Evolutionary conservation across 2,888 invertebrate genomes (phyloP).

Genomic region (Catonia carolina): DNA sequence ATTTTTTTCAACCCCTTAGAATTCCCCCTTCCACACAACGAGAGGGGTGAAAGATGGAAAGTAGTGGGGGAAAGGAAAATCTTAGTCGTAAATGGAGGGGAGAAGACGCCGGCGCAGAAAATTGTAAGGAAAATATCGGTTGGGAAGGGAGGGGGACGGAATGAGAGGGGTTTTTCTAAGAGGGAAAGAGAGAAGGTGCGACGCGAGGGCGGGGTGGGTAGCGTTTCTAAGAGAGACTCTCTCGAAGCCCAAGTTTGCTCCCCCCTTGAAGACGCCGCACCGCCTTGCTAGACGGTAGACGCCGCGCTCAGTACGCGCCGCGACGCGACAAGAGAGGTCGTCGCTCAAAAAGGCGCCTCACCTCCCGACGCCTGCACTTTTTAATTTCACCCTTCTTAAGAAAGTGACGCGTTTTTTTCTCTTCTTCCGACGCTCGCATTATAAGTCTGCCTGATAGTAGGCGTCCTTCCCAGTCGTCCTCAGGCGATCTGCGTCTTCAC

Average conservation of each 20-base stretch:
- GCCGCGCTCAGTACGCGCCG: constrained; percentile 25
- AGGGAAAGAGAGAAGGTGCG: constrained; percentile 28
- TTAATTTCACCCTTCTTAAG: constrained; percentile 12
- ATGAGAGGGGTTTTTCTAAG: constrained; percentile 33
- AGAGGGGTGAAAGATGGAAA: constrained; percentile 28
- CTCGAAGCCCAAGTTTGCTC: constrained; percentile 23
- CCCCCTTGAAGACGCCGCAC: constrained; percentile 23
- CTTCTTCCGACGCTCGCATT: constrained; percentile 24
- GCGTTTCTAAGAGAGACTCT: constrained; percentile 21
- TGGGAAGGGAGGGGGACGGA: constrained; percentile 24
- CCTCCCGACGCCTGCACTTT: constrained; percentile 15
- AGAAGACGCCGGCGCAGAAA: constrained; percentile 37
- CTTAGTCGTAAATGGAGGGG: constrained; percentile 28
- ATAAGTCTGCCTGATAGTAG: constrained; percentile 21
- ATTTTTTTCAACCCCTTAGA: constrained; percentile 22
- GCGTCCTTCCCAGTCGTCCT: constrained; percentile 14
- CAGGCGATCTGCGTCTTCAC: constrained; percentile 61
- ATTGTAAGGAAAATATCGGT: constrained; percentile 35
- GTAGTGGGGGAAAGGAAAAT: constrained; percentile 27
- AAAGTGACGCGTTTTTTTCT: constrained; percentile 28
- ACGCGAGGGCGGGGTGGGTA: not conserved
- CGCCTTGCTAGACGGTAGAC: constrained; percentile 1
- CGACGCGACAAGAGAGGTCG: constrained; percentile 23
- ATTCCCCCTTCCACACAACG: constrained; percentile 25
- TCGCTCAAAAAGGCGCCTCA: constrained; percentile 17